Base-by-base conservation (phyloP, 2,888 invertebrate genomes). In the Agrotis exclamationis region DNA sequence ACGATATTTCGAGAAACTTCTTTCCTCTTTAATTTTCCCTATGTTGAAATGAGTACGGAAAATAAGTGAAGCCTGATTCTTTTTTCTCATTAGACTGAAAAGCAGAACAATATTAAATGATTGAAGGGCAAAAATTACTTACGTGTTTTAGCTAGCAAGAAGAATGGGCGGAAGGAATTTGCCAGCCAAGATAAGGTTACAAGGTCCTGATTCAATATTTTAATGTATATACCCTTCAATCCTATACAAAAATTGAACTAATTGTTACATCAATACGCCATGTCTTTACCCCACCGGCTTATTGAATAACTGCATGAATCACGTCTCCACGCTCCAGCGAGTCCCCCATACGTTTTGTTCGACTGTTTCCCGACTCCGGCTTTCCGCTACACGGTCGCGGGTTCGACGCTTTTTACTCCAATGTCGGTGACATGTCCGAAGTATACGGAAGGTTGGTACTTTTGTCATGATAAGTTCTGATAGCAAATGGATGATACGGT, bases 221-320 rank as follows among this genome's bases (percentile, higher is more conserved):
- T 33, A 33, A 33, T 7, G 33, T 33, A 33, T 33, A 5, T 28
- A 54, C 11, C n/a, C 39, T 33, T 58, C 16, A 76, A 47, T 50
- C 16, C 24, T 18, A 50, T 28, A 69, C 39, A 51, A 66, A 64
- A 60, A 53, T 58, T 1, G 2, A 50, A 45, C 47, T 78, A 68
- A 80, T 80, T 77, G 64, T 81, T 68, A 74, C 65, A 80, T 71
- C 63, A 66, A 71, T 82, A 76, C 69, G 16, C 48, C 59, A 63
- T 63, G 22, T 62, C 47, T 88, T 88, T 86, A 88, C 90, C 89
- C 88, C 84, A 90, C 83, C 87, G 89, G 91, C 87, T 94, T 94
- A 95, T 95, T 94, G 93, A 95, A 95, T 95, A 94, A 94, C 91
- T 92, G 94, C 92, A 93, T 94, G 95, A 95, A 92, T 95, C 95